A percentile compares a stretch with the other conserved stretches of the same genome.
Conservation (phyloP, 2,888 invertebrate genomes). For the Drosophila paramelanica region DNA sequence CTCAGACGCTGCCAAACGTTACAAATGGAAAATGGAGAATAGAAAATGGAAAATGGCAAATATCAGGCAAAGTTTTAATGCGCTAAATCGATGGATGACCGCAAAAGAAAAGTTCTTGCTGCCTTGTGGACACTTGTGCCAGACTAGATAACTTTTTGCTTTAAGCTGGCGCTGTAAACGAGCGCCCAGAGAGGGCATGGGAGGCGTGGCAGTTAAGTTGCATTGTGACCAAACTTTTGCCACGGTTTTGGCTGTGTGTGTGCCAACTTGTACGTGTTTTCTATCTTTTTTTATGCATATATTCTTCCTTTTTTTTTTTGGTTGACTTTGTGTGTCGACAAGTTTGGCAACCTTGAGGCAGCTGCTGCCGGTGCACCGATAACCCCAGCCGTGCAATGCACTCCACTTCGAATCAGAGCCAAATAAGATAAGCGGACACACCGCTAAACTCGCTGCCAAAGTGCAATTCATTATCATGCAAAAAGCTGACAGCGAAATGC, state of each 20-base stretch:
- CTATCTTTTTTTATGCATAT: too few species aligned
- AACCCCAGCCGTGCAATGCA: constrained; percentile 42
- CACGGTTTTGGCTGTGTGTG: constrained; percentile 18
- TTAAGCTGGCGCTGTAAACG: constrained; percentile 67
- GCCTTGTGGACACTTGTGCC: constrained; percentile 67
- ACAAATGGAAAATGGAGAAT: constrained; percentile 12
- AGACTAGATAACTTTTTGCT: constrained; percentile 64
- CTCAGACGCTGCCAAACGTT: constrained; percentile 18
- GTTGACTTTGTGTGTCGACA: constrained; percentile 32
- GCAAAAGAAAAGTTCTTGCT: constrained; percentile 56
- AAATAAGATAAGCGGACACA: constrained; percentile 35
- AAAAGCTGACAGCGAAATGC: constrained; percentile 47
- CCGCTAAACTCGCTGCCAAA: constrained; percentile 24
- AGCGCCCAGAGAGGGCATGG: constrained; percentile 28
- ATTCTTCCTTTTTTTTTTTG: constrained; percentile 18
- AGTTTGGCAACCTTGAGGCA: constrained; percentile 43
- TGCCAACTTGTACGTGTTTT: constrained; percentile 52
- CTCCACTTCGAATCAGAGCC: constrained; percentile 30
- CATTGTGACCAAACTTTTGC: constrained; percentile 58
- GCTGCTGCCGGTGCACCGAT: constrained; percentile 37
- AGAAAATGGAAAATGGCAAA: constrained; percentile 55
- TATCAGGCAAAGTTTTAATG: constrained; percentile 72
- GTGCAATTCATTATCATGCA: constrained; percentile 58
- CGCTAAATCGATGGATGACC: constrained; percentile 79
- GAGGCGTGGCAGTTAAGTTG: constrained; percentile 29